Percentiles rank a stretch among this genome's conserved stretches.
Evolutionary conservation across 2,888 invertebrate species (phyloP).

Genomic region (Junonia oenone): DNA sequence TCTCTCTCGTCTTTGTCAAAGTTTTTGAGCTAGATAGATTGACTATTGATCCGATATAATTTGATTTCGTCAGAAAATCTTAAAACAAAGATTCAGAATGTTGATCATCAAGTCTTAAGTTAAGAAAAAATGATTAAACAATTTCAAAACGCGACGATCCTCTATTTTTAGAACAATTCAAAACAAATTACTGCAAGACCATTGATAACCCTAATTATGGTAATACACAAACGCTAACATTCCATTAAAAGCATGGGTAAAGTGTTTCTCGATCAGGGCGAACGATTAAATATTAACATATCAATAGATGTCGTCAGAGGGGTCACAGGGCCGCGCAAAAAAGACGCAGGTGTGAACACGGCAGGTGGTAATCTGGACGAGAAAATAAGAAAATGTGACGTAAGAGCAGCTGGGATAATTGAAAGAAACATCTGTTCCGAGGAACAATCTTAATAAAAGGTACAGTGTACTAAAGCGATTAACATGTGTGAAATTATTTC

Average conservation of each 20-base stretch:
- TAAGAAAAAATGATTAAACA: neutral
- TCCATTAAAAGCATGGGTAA: neutral
- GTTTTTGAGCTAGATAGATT: slow-evolving; percentile 9
- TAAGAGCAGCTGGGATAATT: slow-evolving; percentile 21
- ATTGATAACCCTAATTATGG: neutral
- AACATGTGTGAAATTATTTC: neutral
- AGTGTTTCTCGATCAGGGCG: slow-evolving; percentile 1
- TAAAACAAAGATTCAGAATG: no score
- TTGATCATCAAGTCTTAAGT: no score
- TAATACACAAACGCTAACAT: neutral
- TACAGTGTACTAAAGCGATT: neutral
- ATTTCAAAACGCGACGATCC: neutral
- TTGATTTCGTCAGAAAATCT: no score
- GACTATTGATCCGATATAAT: no score
- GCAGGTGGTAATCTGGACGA: slow-evolving; percentile 20
- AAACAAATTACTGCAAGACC: neutral
- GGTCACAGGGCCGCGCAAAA: slow-evolving; percentile 10
- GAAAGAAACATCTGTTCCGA: slow-evolving; percentile 21
- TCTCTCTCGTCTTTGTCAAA: neutral
- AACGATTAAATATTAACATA: slow-evolving; percentile 10
- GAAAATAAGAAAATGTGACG: slow-evolving; percentile 17
- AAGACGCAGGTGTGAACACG: slow-evolving; percentile 23
- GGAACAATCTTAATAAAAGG: neutral
- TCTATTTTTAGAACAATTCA: neutral
- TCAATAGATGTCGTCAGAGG: slow-evolving; percentile 17